These are phyloP conservation scores for Clivina fossor DNA, from an alignment of 2,888 invertebrate species.

Conservation along the genomic window DNA sequence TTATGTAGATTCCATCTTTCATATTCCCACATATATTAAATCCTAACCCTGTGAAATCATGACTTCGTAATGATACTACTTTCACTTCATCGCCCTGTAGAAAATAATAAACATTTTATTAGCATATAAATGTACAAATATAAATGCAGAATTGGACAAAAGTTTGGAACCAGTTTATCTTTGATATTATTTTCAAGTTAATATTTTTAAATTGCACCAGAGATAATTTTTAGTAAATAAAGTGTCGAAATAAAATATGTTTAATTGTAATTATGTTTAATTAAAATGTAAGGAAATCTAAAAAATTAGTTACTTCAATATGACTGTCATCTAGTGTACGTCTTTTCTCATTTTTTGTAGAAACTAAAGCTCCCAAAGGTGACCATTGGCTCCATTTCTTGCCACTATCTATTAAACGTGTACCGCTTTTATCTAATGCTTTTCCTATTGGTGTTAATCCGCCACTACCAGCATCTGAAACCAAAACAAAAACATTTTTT, in stretches of 20 bases:
- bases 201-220: too few relatives aligned
- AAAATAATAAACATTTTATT: slow-evolving; percentile 27
- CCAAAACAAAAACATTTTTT: slow-evolving; percentile 24
- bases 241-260: too few relatives aligned
- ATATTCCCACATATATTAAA: slow-evolving; percentile 89
- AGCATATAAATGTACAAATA: too few relatives aligned
- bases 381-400: slow-evolving; percentile 55
- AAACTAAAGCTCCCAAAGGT: slow-evolving; percentile 49
- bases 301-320: slow-evolving; percentile 53
- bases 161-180: too few relatives aligned
- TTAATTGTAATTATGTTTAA: not conserved
- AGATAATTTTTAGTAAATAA: too few relatives aligned
- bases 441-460: slow-evolving; percentile 49
- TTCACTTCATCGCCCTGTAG: slow-evolving; percentile 60
- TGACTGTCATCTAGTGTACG: slow-evolving; percentile 62
- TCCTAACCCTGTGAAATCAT: slow-evolving; percentile 86
- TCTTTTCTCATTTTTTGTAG: slow-evolving; percentile 54
- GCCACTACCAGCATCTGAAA: slow-evolving; percentile 47
- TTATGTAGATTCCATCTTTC: slow-evolving; percentile 85
- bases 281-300: too few relatives aligned
- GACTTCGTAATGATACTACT: slow-evolving; percentile 75
- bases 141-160: too few relatives aligned
- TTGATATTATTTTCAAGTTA: too few relatives aligned
- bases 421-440: slow-evolving; percentile 43
- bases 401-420: slow-evolving; percentile 38